A percentile compares a stretch with the other conserved stretches of the same genome.
Evolutionary conservation across 2,797 vertebrate genomes (phyloP).

Genomic region (Huso huso): DNA sequence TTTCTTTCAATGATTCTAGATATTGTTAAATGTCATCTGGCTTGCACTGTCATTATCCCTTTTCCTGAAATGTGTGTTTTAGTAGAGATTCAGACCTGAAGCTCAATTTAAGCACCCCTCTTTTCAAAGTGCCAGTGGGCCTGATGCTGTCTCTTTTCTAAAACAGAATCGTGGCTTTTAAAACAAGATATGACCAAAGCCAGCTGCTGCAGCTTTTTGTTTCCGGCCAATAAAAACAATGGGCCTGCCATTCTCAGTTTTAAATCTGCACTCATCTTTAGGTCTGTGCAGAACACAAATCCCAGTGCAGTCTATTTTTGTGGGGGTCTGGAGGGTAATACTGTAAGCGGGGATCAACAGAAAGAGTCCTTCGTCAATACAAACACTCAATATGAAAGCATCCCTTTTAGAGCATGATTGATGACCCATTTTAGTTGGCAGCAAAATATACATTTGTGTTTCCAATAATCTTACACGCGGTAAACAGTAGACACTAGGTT

Average conservation of each 20-base stretch:
- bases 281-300: slow-evolving; percentile 15
- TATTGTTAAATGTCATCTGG: slow-evolving; percentile 2
- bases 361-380: slow-evolving; percentile 28
- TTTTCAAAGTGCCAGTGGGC: slow-evolving; percentile 1
- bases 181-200: no score
- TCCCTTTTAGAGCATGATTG: slow-evolving; percentile 50
- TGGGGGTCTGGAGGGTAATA: slow-evolving; percentile 30
- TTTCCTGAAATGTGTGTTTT: slow-evolving; percentile 1
- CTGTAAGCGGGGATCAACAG: slow-evolving; percentile 1
- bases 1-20: slow-evolving; percentile 1
- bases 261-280: no score
- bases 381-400: slow-evolving; percentile 45
- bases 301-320: slow-evolving; percentile 23
- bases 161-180: not conserved
- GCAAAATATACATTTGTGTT: not conserved
- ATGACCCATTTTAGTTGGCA: slow-evolving; percentile 29
- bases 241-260: no score
- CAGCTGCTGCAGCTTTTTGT: no score
- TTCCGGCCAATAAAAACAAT: no score
- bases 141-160: slow-evolving; percentile 1
- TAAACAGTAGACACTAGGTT: not conserved
- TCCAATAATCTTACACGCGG: no score
- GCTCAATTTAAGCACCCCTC: no score
- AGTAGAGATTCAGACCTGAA: not conserved
- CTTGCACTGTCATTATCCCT: slow-evolving; percentile 1